These are phyloP conservation scores for Patella vulgata DNA, from an alignment of 1,140 invertebrate genomes.

Conservation along the genomic window DNA sequence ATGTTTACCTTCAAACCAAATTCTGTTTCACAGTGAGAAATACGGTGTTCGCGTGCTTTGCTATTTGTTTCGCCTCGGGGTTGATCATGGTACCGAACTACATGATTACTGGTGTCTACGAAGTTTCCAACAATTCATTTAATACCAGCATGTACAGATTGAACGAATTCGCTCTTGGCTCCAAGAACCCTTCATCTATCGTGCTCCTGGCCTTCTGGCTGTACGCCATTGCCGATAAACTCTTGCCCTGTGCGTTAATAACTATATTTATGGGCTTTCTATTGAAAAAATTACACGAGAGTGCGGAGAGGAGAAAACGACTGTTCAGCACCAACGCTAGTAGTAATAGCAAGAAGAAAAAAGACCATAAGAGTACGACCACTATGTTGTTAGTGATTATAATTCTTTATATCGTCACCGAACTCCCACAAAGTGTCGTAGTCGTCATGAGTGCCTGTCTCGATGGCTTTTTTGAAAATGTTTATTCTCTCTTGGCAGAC, in stretches of 20 bases:
- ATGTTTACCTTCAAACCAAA: conserved; percentile 78
- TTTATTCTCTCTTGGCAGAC: conserved; percentile 77
- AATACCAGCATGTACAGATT: conserved; percentile 21
- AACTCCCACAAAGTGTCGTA: conserved; percentile 75
- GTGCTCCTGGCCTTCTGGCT: conserved; percentile 43
- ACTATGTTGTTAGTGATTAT: conserved; percentile 39
- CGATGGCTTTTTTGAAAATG: conserved; percentile 46
- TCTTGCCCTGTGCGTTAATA: conserved; percentile 65
- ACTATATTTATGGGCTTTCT: conserved; percentile 64
- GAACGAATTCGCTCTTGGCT: conserved; percentile 19
- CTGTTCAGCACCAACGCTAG: conserved; percentile 56
- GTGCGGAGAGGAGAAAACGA: conserved; percentile 48
- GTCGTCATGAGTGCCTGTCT: conserved; percentile 46
- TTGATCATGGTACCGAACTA: conserved; percentile 26
- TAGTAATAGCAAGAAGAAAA: conserved; percentile 67
- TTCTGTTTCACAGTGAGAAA: conserved; percentile 56
- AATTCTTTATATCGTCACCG: conserved; percentile 83
- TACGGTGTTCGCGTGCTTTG: conserved; percentile 3
- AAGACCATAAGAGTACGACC: conserved; percentile 74
- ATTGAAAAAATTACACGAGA: conserved; percentile 61
- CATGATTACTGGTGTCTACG: neutral
- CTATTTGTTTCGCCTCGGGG: neutral
- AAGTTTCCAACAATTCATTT: neutral
- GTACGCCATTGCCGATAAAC: conserved; percentile 44
- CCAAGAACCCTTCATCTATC: conserved; percentile 15